phyloP scores from a whole-genome alignment of 2,113 vertebrate genomes.

The Phasianus colchicus region DNA sequence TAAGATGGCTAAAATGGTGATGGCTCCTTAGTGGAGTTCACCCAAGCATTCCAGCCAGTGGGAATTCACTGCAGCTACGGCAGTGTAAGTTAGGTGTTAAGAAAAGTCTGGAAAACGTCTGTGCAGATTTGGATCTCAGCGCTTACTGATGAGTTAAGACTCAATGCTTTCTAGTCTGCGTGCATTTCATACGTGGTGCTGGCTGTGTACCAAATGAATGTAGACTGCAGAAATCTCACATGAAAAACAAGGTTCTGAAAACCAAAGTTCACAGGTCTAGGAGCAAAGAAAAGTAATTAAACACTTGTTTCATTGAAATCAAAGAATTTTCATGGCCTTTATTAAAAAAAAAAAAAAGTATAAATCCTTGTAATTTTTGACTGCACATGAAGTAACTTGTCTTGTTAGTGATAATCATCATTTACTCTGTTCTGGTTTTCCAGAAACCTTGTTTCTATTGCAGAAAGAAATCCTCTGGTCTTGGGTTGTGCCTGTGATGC shows the following conservation, averaged over 20 bases:
- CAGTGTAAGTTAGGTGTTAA: too few species aligned
- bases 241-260: neutral
- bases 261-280: neutral
- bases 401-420: neutral
- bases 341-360: neutral
- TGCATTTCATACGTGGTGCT: neutral
- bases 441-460: neutral
- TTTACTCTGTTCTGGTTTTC: slow-evolving; percentile 5
- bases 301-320: neutral
- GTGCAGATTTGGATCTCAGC: neutral
- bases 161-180: too few species aligned
- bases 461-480: neutral
- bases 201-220: neutral
- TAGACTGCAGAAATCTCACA: neutral
- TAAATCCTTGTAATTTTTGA: neutral
- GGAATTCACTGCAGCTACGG: neutral
- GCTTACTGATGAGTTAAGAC: neutral
- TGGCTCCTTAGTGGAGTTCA: neutral
- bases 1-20: neutral
- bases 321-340: neutral
- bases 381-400: neutral
- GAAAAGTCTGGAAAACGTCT: neutral
- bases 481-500: neutral
- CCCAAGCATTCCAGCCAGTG: neutral
- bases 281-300: neutral